Percentiles rank a stretch among this genome's conserved stretches.
These are phyloP conservation scores for Aphelenchoides fujianensis DNA, from an alignment of 1,140 invertebrate genomes.

Conservation along the genomic window DNA sequence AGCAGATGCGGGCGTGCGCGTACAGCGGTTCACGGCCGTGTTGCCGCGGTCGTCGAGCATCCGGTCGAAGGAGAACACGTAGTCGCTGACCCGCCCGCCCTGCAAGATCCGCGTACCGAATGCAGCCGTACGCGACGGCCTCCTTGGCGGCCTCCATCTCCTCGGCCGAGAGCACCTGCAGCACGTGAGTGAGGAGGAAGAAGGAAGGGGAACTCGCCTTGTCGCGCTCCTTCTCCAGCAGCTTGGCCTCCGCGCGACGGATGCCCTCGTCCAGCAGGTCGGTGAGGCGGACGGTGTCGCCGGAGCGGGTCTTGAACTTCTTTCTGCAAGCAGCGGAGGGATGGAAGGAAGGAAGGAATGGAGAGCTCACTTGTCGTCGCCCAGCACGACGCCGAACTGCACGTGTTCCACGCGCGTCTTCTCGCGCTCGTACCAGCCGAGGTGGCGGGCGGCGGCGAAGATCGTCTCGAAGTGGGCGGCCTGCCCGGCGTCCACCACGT, in stretches of 20 bases:
- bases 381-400: constrained; percentile 91
- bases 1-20: constrained; percentile 17
- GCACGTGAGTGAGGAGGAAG: too few species aligned
- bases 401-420: constrained; percentile 77
- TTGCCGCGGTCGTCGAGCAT: constrained; percentile 99
- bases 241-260: constrained; percentile 76
- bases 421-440: constrained; percentile 54
- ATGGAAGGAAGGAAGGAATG: background rate
- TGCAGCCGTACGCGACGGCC: constrained; percentile 93
- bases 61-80: constrained; percentile 97
- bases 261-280: constrained; percentile 93
- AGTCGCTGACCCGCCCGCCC: constrained; percentile 88
- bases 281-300: constrained; percentile 83
- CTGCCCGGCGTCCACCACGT: constrained; percentile 91
- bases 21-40: constrained; percentile 74
- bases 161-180: constrained; percentile 73
- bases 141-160: constrained; percentile 81
- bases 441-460: constrained; percentile 64
- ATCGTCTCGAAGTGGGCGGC: constrained; percentile 65
- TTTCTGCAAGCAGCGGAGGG: constrained; percentile 71
- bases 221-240: constrained; percentile 85
- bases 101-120: constrained; percentile 96
- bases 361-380: constrained; percentile 77
- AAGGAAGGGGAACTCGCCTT: constrained; percentile 65
- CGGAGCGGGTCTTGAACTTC: constrained; percentile 97